Percentiles rank a stretch among this genome's conserved stretches.
These are phyloP conservation scores for Salvelinus alpinus DNA, from an alignment of 2,113 vertebrate genomes.

Conservation along the genomic window DNA sequence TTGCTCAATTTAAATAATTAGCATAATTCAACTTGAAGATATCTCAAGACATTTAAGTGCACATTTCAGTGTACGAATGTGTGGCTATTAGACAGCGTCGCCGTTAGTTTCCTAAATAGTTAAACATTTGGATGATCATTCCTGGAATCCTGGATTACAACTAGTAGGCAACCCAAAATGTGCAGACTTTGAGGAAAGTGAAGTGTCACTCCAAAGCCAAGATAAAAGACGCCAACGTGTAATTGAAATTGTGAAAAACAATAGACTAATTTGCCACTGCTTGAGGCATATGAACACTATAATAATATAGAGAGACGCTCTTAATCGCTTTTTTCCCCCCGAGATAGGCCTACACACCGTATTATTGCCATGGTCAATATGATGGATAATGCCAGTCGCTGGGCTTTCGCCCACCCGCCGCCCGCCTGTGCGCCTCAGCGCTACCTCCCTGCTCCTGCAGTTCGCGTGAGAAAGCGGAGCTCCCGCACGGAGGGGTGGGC, in stretches of 20 bases:
- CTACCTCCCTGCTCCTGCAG: conserved; percentile 58
- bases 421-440: conserved; percentile 28
- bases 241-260: not conserved
- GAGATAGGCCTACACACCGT: not conserved
- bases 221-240: not conserved
- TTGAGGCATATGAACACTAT: too few relatives aligned
- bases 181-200: not conserved
- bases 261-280: too few relatives aligned
- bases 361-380: not conserved
- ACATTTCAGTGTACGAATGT: too few relatives aligned
- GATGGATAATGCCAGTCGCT: not conserved
- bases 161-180: not conserved
- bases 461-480: conserved; percentile 77
- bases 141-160: not conserved
- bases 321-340: not conserved
- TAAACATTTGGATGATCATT: not conserved
- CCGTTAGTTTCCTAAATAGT: not conserved
- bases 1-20: too few relatives aligned
- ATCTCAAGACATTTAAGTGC: too few relatives aligned
- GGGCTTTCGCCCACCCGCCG: conserved; percentile 9
- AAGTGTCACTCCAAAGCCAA: not conserved
- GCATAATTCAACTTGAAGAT: too few relatives aligned
- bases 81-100: too few relatives aligned
- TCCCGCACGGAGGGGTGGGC: conserved; percentile 69
- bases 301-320: too few relatives aligned